Conservation (phyloP, 1,140 invertebrate genomes). For the Cotesia typhae region DNA sequence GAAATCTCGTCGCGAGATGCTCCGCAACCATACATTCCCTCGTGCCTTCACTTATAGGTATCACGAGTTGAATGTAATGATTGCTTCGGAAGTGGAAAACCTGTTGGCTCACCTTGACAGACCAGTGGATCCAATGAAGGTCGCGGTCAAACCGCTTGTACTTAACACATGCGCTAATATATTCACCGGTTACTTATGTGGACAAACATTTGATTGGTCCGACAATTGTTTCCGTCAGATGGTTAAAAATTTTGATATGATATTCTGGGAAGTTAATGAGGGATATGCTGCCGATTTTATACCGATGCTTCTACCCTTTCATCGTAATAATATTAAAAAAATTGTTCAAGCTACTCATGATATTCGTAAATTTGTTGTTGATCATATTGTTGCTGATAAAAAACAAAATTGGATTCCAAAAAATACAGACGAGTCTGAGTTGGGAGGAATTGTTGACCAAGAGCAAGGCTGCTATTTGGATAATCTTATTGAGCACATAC, state of each 20-base stretch:
- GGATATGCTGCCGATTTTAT: constrained; percentile 88
- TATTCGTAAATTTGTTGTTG: constrained; percentile 80
- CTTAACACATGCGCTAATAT: constrained; percentile 81
- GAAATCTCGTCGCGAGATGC: constrained; percentile 78
- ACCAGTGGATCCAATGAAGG: constrained; percentile 49
- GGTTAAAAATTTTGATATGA: constrained; percentile 80
- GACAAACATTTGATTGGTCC: constrained; percentile 73
- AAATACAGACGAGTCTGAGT: constrained; percentile 57
- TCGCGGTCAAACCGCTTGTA: constrained; percentile 70
- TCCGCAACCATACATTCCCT: constrained; percentile 80
- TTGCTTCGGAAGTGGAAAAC: constrained; percentile 69
- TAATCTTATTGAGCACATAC: constrained; percentile 75
- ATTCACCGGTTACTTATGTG: constrained; percentile 87
- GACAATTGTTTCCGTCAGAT: constrained; percentile 74
- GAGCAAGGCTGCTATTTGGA: constrained; percentile 70
- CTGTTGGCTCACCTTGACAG: constrained; percentile 68
- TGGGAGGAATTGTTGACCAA: too few relatives aligned
- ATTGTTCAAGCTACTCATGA: constrained; percentile 74
- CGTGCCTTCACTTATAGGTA: constrained; percentile 76
- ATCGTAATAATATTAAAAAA: constrained; percentile 74
- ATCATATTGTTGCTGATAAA: constrained; percentile 75
- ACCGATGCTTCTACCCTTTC: constrained; percentile 82
- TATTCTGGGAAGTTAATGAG: constrained; percentile 91
- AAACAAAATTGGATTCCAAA: constrained; percentile 66
- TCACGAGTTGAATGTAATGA: constrained; percentile 72